phyloP scores from a whole-genome alignment of 2,888 invertebrate species.

The Sicus ferrugineus region DNA sequence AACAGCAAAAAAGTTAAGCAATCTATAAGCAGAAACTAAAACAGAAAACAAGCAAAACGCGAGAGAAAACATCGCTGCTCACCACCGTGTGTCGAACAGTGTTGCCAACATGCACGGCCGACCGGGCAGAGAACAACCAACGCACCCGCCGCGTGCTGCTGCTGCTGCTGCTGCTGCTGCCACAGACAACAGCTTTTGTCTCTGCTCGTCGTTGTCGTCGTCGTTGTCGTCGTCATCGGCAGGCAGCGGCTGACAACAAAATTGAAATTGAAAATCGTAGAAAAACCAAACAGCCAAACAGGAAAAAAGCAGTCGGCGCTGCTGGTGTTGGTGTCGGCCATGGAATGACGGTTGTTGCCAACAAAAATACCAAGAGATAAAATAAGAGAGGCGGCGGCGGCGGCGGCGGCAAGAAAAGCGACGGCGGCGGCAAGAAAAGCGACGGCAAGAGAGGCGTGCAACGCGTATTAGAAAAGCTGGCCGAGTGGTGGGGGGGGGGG shows the following conservation, averaged over 20 bases:
- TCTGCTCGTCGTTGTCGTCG: not conserved
- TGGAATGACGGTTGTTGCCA: not conserved
- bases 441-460: not conserved
- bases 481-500: no score
- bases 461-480: conserved; percentile 7
- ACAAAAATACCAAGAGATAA: not conserved
- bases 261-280: conserved; percentile 28
- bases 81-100: not conserved
- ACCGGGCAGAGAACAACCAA: not conserved
- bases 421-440: not conserved
- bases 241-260: conserved; percentile 5
- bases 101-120: conserved; percentile 7
- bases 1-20: not conserved
- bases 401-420: not conserved
- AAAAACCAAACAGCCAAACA: conserved; percentile 10
- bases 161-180: not conserved
- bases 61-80: not conserved
- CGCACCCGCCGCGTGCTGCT: not conserved
- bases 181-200: not conserved
- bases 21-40: not conserved
- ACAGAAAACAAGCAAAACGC: not conserved
- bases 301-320: not conserved
- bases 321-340: not conserved
- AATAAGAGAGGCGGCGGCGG: not conserved
- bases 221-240: not conserved